Conservation (phyloP, 2,113 vertebrate species). For the Cyphomyrus plagiostoma region DNA sequence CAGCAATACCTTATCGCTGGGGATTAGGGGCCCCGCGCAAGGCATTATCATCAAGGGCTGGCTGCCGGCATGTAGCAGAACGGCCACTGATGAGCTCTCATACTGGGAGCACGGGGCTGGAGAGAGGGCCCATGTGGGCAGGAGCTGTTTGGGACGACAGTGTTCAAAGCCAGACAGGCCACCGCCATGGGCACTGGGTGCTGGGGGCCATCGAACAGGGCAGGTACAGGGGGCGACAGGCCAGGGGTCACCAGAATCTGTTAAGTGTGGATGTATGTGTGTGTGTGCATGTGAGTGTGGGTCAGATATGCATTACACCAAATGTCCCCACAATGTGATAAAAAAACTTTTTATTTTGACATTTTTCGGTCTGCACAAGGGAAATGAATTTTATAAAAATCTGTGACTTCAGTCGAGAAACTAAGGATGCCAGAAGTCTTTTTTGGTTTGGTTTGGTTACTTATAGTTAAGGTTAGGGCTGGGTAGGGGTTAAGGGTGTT, state of each 20-base stretch:
- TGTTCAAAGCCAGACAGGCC: not conserved
- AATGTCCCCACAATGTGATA: too few relatives aligned
- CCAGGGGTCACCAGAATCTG: not conserved
- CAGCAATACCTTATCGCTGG: slow-evolving; percentile 68
- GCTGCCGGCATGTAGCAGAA: slow-evolving; percentile 52
- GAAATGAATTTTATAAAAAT: too few relatives aligned
- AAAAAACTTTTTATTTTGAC: too few relatives aligned
- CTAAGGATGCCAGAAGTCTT: too few relatives aligned
- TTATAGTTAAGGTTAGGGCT: too few relatives aligned
- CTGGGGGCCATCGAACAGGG: not conserved
- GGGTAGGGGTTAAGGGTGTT: too few relatives aligned
- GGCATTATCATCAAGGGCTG: slow-evolving; percentile 71
- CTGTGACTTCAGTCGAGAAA: too few relatives aligned
- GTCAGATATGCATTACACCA: too few relatives aligned
- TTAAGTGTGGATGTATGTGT: not conserved
- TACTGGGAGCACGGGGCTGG: slow-evolving; percentile 26
- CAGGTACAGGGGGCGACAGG: not conserved
- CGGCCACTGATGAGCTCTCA: slow-evolving; percentile 50
- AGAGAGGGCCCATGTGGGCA: not conserved
- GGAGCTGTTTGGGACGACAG: not conserved
- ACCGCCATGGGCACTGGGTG: not conserved
- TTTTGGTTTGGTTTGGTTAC: too few relatives aligned
- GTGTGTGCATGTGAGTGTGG: not conserved
- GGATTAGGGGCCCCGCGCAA: slow-evolving; percentile 67
- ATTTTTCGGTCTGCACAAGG: too few relatives aligned